Evolutionary conservation across 1,140 invertebrate species (phyloP), one percentile per base, ranked within the genome.

Genomic region (Hypsibius dujardini): DNA sequence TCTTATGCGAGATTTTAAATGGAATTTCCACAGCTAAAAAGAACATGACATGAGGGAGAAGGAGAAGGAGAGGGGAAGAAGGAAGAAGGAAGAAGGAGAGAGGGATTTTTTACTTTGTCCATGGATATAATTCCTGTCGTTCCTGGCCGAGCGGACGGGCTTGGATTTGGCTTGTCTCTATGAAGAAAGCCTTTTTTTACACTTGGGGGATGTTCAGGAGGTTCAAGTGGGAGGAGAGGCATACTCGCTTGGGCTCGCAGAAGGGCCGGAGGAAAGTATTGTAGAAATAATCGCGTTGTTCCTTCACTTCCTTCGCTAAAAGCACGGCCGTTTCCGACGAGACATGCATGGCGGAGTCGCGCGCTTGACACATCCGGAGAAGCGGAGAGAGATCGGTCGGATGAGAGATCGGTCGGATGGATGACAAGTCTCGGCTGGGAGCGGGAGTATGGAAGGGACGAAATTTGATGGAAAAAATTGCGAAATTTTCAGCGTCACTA

Each of bases 1-100:
- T 88, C 75, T 90, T 88, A 67, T 77, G 46, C 14, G 56, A 70
- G 14, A 50, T 42, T 50, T 47, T 70, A 46, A 70, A 67, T 3
- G 62, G 62, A 42, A 67, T 67, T 7, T 15, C 42, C 62, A 67
- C 62, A 67, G 3, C 62, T 67, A 42, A 67, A 42, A 15, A 0
- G 0, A 45, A 67, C 62, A 42, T 7, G 12, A 7, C n/a, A 12
- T 7, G 7, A 12, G 50, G 7, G n/a, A 56, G 7, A 56, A 56
- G n/a, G 7, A 56, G 50, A 7, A 56, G n/a, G n/a, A 56, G 50
- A 56, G 7, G 7, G 50, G 50, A 7, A 56, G 50, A 56, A 56
- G 7, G 7, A 7, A 56, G 50, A 56, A 56, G 7, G 7, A 7
- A 7, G 7, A 56, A 56, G n/a, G n/a, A 7, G n/a, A n/a, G n/a